These are phyloP conservation scores for Clinocottus analis DNA, from an alignment of 2,113 vertebrate genomes.

Conservation along the genomic window DNA sequence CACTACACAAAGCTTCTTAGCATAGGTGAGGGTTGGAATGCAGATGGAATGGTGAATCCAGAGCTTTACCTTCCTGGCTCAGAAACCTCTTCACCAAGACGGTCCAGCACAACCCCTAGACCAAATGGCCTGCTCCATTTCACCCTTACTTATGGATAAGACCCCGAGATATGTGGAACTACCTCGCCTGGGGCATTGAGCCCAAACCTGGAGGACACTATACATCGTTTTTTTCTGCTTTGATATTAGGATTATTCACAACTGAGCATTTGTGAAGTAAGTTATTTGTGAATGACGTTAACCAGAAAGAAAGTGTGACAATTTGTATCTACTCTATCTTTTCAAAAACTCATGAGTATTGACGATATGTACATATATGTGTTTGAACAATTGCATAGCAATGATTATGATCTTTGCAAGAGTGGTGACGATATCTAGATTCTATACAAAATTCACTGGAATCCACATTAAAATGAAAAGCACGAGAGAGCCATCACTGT, in stretches of 20 bases:
- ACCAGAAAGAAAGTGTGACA: background rate
- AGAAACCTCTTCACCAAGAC: no score
- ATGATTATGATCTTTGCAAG: background rate
- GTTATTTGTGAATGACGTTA: background rate
- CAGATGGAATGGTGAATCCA: no score
- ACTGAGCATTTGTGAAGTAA: background rate
- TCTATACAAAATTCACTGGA: background rate
- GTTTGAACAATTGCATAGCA: background rate
- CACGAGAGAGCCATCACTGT: background rate
- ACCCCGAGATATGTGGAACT: no score
- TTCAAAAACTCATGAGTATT: background rate
- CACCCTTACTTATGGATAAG: no score
- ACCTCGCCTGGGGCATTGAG: no score
- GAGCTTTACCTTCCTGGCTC: no score
- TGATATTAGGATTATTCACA: background rate
- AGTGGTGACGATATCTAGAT: background rate
- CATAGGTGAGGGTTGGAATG: no score
- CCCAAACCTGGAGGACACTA: no score
- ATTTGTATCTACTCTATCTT: background rate
- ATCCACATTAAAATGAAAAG: constrained; percentile 1
- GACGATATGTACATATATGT: background rate
- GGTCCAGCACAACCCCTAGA: no score
- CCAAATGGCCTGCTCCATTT: no score
- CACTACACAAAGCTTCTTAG: no score
- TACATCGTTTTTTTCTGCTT: background rate